Evolutionary conservation across 2,113 vertebrate genomes (phyloP).

Genomic region (Hippocampus comes): DNA sequence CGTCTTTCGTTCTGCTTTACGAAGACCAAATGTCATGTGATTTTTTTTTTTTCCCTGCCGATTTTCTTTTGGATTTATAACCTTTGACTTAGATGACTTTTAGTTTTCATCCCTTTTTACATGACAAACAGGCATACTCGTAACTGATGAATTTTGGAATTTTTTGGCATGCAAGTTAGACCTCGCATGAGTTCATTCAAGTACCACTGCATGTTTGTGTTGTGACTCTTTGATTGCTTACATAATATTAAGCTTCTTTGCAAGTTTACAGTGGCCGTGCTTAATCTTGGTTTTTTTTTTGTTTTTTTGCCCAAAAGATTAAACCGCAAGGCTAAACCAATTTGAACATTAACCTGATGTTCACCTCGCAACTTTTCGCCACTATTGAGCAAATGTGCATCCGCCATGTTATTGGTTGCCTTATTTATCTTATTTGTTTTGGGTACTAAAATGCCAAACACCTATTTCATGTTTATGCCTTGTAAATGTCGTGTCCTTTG

Average conservation of each 20-base stretch:
- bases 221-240: constrained; percentile 24
- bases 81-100: background rate
- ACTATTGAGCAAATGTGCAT: background rate
- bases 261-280: constrained; percentile 11
- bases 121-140: background rate
- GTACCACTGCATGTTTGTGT: background rate
- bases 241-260: constrained; percentile 28
- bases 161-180: background rate
- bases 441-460: background rate
- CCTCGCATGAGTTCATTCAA: background rate
- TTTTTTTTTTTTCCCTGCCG: background rate
- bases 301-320: constrained; percentile 22
- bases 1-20: background rate
- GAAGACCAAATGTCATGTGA: background rate
- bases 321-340: constrained; percentile 7
- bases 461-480: background rate
- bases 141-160: background rate
- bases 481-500: background rate
- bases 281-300: background rate
- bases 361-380: background rate
- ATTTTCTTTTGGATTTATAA: background rate
- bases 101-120: background rate
- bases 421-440: background rate
- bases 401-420: background rate
- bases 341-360: background rate